A percentile compares a stretch with the other conserved stretches of the same genome.
phyloP scores from a whole-genome alignment of 2,888 invertebrate species.

The Chrysodeixis includens region DNA sequence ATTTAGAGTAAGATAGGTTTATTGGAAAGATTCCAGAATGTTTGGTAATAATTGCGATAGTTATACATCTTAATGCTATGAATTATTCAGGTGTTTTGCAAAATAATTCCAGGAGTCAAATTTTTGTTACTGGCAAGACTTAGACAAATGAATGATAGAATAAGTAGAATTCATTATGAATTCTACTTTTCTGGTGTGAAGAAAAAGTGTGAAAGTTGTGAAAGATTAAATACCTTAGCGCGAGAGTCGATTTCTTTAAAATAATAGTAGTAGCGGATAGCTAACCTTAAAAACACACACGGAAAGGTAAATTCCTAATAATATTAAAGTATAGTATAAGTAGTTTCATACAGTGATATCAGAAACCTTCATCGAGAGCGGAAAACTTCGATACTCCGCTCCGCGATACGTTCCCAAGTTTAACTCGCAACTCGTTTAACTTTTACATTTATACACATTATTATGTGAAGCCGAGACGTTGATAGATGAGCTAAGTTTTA shows the following conservation, averaged over 20 bases:
- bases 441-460: background rate
- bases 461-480: background rate
- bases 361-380: background rate
- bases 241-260: no score
- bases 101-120: background rate
- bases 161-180: no score
- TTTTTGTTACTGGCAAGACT: no score
- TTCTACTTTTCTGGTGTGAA: no score
- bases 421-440: background rate
- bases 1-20: background rate
- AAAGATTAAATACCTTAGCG: no score
- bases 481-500: conserved; percentile 3
- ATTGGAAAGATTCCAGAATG: background rate
- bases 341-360: background rate
- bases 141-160: no score
- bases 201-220: no score
- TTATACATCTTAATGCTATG: background rate
- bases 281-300: background rate
- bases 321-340: background rate
- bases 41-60: background rate
- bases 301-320: background rate
- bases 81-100: background rate
- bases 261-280: no score
- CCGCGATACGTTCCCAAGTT: background rate
- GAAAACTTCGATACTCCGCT: background rate